A percentile compares a stretch with the other conserved stretches of the same genome.
Evolutionary conservation across 2,797 vertebrate species (phyloP).

Genomic region (Notolabrus celidotus): DNA sequence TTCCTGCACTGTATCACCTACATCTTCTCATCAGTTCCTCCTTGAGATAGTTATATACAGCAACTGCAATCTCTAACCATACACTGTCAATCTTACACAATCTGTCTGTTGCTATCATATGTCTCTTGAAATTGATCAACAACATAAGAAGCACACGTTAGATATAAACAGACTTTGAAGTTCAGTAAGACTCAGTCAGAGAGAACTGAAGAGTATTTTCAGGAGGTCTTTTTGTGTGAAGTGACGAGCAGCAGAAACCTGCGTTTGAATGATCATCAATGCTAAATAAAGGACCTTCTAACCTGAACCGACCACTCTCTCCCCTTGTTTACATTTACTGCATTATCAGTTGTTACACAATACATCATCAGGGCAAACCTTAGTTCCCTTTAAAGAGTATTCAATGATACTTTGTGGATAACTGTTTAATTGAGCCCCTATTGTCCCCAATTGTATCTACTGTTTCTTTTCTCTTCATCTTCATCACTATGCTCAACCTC

Average conservation of each 20-base stretch:
- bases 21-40: neutral
- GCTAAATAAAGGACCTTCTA: neutral
- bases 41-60: neutral
- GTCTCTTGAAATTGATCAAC: conserved; percentile 6
- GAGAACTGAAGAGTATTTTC: neutral
- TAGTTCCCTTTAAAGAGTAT: neutral
- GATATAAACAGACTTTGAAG: conserved; percentile 1
- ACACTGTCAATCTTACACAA: neutral
- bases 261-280: conserved; percentile 13
- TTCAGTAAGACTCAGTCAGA: neutral
- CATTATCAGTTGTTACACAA: neutral
- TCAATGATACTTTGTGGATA: neutral
- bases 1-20: neutral
- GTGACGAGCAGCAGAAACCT: conserved; percentile 20
- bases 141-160: neutral
- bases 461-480: too few species aligned
- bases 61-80: conserved; percentile 10
- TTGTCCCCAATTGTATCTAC: neutral
- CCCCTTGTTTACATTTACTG: neutral
- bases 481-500: too few species aligned
- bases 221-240: conserved; percentile 17
- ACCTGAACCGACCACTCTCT: neutral
- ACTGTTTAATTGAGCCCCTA: neutral
- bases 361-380: neutral
- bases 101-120: too few species aligned